phyloP scores from a whole-genome alignment of 2,113 vertebrate species.

The Bubo scandiacus region DNA sequence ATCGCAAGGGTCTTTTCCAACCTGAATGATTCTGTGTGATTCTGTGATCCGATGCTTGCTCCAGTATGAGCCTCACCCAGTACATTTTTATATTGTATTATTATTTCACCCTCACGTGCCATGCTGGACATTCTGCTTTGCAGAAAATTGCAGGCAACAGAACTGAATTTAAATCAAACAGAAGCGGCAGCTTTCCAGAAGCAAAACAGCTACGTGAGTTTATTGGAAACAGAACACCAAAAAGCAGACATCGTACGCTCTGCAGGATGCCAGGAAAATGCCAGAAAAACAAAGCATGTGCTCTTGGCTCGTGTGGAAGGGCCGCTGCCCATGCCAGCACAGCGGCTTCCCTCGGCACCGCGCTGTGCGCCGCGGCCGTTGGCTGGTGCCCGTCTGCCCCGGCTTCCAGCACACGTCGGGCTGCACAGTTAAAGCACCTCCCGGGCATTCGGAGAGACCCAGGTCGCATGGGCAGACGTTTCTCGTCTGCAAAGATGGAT shows the following conservation, averaged over 20 bases:
- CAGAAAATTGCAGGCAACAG: not conserved
- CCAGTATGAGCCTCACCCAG: not conserved
- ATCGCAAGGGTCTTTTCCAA: too few relatives aligned
- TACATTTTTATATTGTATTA: not conserved
- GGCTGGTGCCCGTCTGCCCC: not conserved
- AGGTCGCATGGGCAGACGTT: fast-evolving
- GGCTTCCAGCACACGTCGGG: not conserved
- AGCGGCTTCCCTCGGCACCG: not conserved
- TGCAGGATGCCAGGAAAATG: not conserved
- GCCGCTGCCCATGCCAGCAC: not conserved
- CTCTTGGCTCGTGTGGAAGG: not conserved
- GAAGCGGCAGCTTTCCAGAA: not conserved
- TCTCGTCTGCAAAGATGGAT: fast-evolving
- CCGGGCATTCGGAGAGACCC: not conserved
- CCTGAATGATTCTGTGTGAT: too few relatives aligned
- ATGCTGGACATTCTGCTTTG: not conserved
- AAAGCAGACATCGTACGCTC: not conserved
- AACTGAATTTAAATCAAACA: not conserved
- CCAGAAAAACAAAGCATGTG: not conserved
- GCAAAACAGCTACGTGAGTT: not conserved
- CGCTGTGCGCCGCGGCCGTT: not conserved
- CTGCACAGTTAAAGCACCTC: not conserved
- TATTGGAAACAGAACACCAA: not conserved
- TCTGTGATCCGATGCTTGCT: not conserved
- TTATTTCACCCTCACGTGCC: not conserved